Evolutionary conservation across 2,888 invertebrate genomes (phyloP), one percentile per base, ranked within the genome.

Genomic region (Dasypogon diadema): DNA sequence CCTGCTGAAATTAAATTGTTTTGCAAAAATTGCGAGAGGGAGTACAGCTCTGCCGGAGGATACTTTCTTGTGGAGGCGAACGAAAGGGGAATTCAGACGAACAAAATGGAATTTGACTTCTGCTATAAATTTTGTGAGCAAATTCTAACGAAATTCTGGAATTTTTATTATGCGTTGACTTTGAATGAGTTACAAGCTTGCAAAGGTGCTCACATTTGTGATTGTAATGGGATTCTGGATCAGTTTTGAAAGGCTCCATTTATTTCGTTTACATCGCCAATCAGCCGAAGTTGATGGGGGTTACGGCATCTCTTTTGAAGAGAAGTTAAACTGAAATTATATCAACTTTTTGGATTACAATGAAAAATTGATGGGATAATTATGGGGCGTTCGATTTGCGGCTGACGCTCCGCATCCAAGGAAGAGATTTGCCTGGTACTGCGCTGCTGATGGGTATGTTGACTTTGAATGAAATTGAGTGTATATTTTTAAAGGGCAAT

Each of bases 1-100:
- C 21, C 51, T 51, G 6, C 6, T 51, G 51, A 51, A 51, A 51
- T 51, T 51, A 51, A 51, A 51, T 51, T 51, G 51, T 51, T 51
- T 51, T 16, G 21, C 51, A 51, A 51, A 51, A 16, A 51, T 16
- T 51, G 14, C 51, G 6, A n/a, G n/a, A n/a, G 21, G 2, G 2
- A 51, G 21, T 18, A 42, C 12, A 42, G 12, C n/a, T 42, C 42
- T 42, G 8, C 2, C 42, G 42, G n/a, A n/a, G n/a, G n/a, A 42
- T 42, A 42, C 12, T 42, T 42, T n/a, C n/a, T 42, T 2, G 42
- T 12, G 2, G 2, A 51, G 2, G 16, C 16, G 6, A n/a, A n/a
- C n/a, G 21, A 51, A 51, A 12, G 18, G 21, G 51, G 51, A 51
- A 51, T 21, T 21, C 6, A 5, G 2, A 51, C 2, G 18, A 51